Evolutionary conservation across 2,113 vertebrate genomes (phyloP), one percentile per base, ranked within the genome.

Genomic region (Oryzias javanicus): DNA sequence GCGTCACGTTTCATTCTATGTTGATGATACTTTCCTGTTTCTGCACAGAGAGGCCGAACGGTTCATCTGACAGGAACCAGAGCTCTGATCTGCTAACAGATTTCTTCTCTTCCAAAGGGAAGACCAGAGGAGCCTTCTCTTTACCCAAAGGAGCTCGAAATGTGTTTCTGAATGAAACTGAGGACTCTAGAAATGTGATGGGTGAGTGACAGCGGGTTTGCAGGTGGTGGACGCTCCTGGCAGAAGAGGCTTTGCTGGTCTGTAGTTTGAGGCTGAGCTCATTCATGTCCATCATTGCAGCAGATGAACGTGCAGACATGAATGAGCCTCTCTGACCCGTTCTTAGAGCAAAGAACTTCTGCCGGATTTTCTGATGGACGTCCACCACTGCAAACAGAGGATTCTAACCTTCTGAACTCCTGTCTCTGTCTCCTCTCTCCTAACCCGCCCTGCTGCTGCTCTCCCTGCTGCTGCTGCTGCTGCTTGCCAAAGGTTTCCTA

Each of bases 401-500:
- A 18, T 52, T 74, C 6, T 60, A 75, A 48, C 59, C 60, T 56
- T 45, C 66, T 8, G 24, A 64, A 75, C 91, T 94, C 88, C 42
- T 74, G 4, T 80, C 8, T 67, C 59, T 88, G 87, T 92, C 42
- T 95, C 83, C 63, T 94, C 92, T 94, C 88, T 91, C 90, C 90
- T 89, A 85, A 79, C 57, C 16, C 35, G 16, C 57, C 57, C 46
- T 12, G 35, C 13, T 15, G 27, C 56, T 18, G 4, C 41, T 47
- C 35, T 66, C 55, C 45, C 69, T 86, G 74, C 76, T 82, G 70
- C 87, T 83, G 71, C 68, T 80, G 85, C 85, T 86, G 61, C 49
- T 89, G 83, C 90, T 78, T 92, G 91, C 44, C 90, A 93, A 94
- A 99, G 97, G 95, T 84, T 96, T 94, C 94, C 93, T 99, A 89